Conservation (phyloP, 2,113 vertebrate genomes). For the Cromileptes altivelis region DNA sequence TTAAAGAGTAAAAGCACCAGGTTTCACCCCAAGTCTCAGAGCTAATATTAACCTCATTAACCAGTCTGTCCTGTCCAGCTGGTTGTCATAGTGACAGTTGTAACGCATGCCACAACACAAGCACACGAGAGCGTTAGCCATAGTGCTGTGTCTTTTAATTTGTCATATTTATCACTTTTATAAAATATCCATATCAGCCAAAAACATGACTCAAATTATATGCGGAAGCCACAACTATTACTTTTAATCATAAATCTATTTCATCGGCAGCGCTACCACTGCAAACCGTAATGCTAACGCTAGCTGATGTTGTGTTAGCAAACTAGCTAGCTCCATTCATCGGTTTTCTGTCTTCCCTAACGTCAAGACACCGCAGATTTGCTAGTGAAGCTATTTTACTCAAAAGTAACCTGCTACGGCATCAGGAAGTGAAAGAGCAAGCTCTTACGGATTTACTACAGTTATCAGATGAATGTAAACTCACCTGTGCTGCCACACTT, state of each 20-base stretch:
- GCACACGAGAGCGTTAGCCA: background rate
- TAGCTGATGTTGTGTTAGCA: conserved; percentile 65
- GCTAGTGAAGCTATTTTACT: rapidly evolving
- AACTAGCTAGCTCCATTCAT: conserved; percentile 65
- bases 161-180: too few relatives aligned
- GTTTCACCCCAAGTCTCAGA: rapidly evolving
- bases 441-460: background rate
- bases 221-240: rapidly evolving
- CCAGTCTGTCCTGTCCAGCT: background rate
- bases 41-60: background rate
- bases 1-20: background rate
- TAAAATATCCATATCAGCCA: rapidly evolving
- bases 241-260: too few relatives aligned
- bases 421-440: rapidly evolving
- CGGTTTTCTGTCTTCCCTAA: background rate
- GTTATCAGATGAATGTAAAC: background rate
- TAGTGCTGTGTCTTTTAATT: background rate
- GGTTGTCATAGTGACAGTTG: conserved; percentile 83
- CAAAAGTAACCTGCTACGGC: rapidly evolving
- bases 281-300: conserved; percentile 11
- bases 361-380: background rate
- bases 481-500: conserved; percentile 80
- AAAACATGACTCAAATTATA: background rate
- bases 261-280: background rate
- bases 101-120: conserved; percentile 44